A percentile compares a stretch with the other conserved stretches of the same genome.
Conservation (phyloP, 2,888 invertebrate species). For the Epinotia nisella region DNA sequence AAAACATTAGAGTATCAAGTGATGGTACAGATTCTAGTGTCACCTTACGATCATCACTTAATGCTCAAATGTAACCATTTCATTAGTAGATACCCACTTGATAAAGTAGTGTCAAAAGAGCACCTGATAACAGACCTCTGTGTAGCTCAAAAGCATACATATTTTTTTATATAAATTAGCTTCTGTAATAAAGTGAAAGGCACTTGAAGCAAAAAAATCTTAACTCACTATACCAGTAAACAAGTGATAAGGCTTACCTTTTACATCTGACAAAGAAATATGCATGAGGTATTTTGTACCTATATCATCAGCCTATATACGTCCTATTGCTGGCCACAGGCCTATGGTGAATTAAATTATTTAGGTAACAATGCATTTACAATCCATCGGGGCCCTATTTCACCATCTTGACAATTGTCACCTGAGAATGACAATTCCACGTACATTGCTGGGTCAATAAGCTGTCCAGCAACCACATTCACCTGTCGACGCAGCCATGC, state of each 20-base stretch:
- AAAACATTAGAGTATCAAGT: slow-evolving; percentile 13
- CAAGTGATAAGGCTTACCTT: background rate
- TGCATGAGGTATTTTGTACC: background rate
- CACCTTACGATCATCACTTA: slow-evolving; percentile 13
- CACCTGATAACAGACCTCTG: too few relatives aligned
- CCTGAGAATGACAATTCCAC: too few relatives aligned
- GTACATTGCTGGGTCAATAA: too few relatives aligned
- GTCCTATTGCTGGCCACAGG: too few relatives aligned
- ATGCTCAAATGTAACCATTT: slow-evolving; percentile 18
- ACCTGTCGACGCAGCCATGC: too few relatives aligned
- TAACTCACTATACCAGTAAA: background rate
- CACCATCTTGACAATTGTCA: too few relatives aligned
- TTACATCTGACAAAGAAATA: background rate
- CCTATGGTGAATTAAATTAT: too few relatives aligned
- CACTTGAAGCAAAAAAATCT: background rate
- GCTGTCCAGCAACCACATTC: too few relatives aligned
- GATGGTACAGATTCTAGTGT: background rate
- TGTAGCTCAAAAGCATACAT: background rate
- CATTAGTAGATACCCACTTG: background rate
- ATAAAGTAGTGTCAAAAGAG: background rate
- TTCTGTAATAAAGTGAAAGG: background rate
- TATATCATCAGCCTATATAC: too few relatives aligned
- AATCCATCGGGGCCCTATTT: too few relatives aligned
- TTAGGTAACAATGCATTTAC: too few relatives aligned
- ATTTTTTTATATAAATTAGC: background rate